Evolutionary conservation across 2,113 vertebrate species (phyloP).

Genomic region (Pygoscelis adeliae): DNA sequence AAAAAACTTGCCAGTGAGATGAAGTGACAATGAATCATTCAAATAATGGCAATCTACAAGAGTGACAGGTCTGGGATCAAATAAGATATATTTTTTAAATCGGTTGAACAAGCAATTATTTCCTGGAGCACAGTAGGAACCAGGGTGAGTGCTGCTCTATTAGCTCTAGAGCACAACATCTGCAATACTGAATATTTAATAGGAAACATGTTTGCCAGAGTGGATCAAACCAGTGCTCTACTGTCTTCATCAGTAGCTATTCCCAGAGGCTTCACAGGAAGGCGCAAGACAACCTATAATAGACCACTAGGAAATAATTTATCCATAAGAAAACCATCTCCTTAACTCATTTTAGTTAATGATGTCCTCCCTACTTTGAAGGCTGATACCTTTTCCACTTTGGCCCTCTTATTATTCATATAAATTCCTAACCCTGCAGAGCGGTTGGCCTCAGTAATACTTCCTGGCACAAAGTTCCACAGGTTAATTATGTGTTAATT

Average conservation of each 20-base stretch:
- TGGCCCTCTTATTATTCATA: conserved; percentile 32
- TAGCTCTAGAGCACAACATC: neutral
- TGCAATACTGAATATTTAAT: neutral
- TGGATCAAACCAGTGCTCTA: neutral
- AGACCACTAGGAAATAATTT: conserved; percentile 9
- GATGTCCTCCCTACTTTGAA: conserved; percentile 30
- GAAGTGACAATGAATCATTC: neutral
- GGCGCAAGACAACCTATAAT: neutral
- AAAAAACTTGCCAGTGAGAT: neutral
- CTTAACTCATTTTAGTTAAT: conserved; percentile 10
- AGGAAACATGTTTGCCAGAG: neutral
- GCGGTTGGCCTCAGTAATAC: conserved; percentile 37
- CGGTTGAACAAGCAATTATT: neutral
- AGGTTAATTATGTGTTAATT: conserved; percentile 72
- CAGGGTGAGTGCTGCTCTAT: neutral
- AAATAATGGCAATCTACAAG: neutral
- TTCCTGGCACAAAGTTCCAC: conserved; percentile 62
- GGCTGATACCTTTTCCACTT: conserved; percentile 48
- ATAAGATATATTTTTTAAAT: neutral
- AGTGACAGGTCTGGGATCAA: neutral
- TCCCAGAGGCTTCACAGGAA: conserved; percentile 3
- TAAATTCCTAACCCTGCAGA: conserved; percentile 60
- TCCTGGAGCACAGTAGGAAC: neutral
- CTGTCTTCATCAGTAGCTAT: conserved; percentile 1
- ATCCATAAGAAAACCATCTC: conserved; percentile 19